Evolutionary conservation across 2,888 invertebrate species (phyloP).

Genomic region (Drosophila maculinotata): DNA sequence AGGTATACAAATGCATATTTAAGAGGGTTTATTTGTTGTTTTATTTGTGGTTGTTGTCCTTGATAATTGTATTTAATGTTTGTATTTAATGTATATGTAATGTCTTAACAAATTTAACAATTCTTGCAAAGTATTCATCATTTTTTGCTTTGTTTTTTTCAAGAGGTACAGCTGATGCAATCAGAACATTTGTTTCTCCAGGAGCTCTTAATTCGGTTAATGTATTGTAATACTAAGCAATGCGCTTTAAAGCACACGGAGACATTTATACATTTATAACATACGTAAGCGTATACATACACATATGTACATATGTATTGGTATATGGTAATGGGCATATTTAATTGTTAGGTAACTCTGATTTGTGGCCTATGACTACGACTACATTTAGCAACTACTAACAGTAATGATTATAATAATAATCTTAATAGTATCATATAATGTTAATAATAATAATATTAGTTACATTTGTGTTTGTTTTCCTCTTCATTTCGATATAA

Average conservation of each 20-base stretch:
- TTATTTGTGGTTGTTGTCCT: conserved; percentile 7
- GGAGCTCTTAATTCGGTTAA: neutral
- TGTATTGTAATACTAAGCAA: conserved; percentile 28
- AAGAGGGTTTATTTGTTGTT: conserved; percentile 19
- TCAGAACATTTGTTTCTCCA: neutral
- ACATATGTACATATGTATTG: neutral
- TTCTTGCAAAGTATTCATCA: neutral
- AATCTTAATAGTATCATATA: conserved; percentile 29
- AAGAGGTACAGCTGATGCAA: too few relatives aligned
- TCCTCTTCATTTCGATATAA: conserved; percentile 25
- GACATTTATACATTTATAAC: conserved; percentile 16
- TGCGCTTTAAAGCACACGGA: conserved; percentile 14
- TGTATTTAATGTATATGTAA: neutral
- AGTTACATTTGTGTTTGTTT: conserved; percentile 45
- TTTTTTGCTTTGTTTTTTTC: too few relatives aligned
- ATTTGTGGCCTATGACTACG: conserved; percentile 32
- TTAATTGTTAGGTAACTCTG: conserved; percentile 30
- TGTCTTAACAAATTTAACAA: conserved; percentile 10
- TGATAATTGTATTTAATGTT: conserved; percentile 1
- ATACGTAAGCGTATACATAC: neutral
- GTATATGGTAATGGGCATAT: conserved; percentile 12
- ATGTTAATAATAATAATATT: conserved; percentile 34
- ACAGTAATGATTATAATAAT: conserved; percentile 19
- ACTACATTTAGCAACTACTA: conserved; percentile 42
- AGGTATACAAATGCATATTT: conserved; percentile 55